phyloP scores from a whole-genome alignment of 2,888 invertebrate species.

The Ypsolopha sequella region DNA sequence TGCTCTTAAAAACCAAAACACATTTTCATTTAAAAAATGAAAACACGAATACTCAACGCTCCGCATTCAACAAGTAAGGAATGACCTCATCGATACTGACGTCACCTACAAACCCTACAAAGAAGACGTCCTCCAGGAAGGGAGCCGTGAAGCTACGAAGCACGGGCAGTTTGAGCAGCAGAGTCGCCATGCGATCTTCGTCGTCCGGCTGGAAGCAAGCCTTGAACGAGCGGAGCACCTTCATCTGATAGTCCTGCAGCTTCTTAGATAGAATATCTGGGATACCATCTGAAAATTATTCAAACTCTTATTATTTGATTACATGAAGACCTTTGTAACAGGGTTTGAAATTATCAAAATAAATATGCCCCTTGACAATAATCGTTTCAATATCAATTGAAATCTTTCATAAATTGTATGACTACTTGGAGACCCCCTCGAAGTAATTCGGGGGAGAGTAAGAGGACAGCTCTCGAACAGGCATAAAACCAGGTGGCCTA shows the following conservation, averaged over 20 bases:
- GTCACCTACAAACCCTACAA: slow-evolving; percentile 90
- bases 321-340: too few relatives aligned
- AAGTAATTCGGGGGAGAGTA: too few relatives aligned
- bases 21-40: too few relatives aligned
- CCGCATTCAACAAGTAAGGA: slow-evolving; percentile 81
- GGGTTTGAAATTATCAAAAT: too few relatives aligned
- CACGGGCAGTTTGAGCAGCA: slow-evolving; percentile 79
- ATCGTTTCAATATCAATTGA: too few relatives aligned
- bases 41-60: neutral
- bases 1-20: too few relatives aligned
- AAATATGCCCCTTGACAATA: too few relatives aligned
- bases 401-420: too few relatives aligned
- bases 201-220: slow-evolving; percentile 29
- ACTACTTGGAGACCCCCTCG: too few relatives aligned
- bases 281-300: slow-evolving; percentile 49
- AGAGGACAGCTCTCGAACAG: too few relatives aligned
- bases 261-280: slow-evolving; percentile 58
- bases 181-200: slow-evolving; percentile 66
- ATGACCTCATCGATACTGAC: slow-evolving; percentile 96
- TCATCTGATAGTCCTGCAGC: slow-evolving; percentile 59
- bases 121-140: slow-evolving; percentile 92
- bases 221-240: slow-evolving; percentile 58
- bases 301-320: too few relatives aligned
- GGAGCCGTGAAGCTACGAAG: slow-evolving; percentile 79
- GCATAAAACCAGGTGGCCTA: too few relatives aligned